These are phyloP conservation scores for Drosophila gunungcola DNA, from an alignment of 1,140 invertebrate species.

Conservation along the genomic window DNA sequence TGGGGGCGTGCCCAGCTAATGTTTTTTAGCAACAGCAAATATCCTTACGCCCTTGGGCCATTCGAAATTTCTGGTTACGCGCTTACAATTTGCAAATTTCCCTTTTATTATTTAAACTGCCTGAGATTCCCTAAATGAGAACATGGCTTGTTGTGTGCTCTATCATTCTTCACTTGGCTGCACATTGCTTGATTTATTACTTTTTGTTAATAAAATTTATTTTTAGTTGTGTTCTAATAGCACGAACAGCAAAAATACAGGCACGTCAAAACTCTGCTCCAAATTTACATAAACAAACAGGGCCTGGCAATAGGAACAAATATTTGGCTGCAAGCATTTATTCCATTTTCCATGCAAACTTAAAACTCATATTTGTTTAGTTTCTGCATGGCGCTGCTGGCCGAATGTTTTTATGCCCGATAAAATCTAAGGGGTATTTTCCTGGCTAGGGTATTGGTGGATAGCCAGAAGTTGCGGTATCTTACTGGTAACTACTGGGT, in stretches of 20 bases:
- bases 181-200: not conserved
- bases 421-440: constrained; percentile 4
- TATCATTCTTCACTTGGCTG: constrained; percentile 1
- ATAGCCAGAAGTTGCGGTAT: constrained; percentile 7
- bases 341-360: constrained; percentile 36
- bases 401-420: constrained; percentile 7
- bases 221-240: constrained; percentile 35
- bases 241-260: constrained; percentile 15
- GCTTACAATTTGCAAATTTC: not conserved
- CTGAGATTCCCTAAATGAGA: not conserved
- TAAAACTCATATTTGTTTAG: constrained; percentile 48
- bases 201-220: constrained; percentile 12
- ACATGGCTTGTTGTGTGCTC: not conserved
- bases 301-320: constrained; percentile 23
- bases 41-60: constrained; percentile 7
- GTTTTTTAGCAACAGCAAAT: constrained; percentile 23
- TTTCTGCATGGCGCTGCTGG: constrained; percentile 20
- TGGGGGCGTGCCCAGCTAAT: constrained; percentile 10
- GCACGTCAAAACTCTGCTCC: constrained; percentile 29
- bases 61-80: not conserved
- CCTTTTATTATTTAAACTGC: not conserved
- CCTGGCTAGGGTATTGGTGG: not conserved
- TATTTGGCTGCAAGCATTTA: constrained; percentile 36
- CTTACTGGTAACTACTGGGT: too few species aligned
- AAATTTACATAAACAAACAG: constrained; percentile 64